These are phyloP conservation scores for Rhagium mordax DNA, from an alignment of 2,888 invertebrate species.

Conservation along the genomic window DNA sequence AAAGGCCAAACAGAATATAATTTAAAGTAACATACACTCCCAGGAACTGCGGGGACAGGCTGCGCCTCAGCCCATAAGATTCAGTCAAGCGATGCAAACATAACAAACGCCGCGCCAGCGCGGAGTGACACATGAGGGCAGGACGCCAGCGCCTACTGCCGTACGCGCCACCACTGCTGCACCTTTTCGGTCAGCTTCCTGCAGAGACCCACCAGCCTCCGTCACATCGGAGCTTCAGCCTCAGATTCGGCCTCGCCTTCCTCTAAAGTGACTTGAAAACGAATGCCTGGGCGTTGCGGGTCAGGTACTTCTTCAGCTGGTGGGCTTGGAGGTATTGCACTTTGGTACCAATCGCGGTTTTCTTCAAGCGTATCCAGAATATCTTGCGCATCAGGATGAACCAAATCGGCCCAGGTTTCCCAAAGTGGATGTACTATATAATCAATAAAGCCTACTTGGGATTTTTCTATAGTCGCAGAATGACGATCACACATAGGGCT, in stretches of 20 bases:
- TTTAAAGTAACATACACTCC: slow-evolving; percentile 55
- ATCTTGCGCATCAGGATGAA: slow-evolving; percentile 98
- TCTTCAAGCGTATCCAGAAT: slow-evolving; percentile 98
- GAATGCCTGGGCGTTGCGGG: slow-evolving; percentile 73
- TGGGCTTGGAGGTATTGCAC: slow-evolving; percentile 95
- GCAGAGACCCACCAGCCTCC: slow-evolving; percentile 92
- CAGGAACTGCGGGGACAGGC: slow-evolving; percentile 63
- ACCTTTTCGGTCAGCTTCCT: slow-evolving; percentile 89
- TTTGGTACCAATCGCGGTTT: slow-evolving; percentile 92
- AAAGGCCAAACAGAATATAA: slow-evolving; percentile 61
- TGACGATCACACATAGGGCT: slow-evolving; percentile 99
- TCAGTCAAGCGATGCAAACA: slow-evolving; percentile 69
- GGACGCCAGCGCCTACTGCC: slow-evolving; percentile 73
- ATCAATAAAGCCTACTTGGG: slow-evolving; percentile 99
- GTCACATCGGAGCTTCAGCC: slow-evolving; percentile 87
- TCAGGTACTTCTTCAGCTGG: slow-evolving; percentile 79
- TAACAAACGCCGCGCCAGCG: slow-evolving; percentile 69
- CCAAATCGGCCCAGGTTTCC: slow-evolving; percentile 99
- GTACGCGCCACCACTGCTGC: slow-evolving; percentile 91
- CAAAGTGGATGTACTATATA: slow-evolving; percentile 99
- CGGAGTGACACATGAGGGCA: slow-evolving; percentile 60
- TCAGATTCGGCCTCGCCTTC: slow-evolving; percentile 75
- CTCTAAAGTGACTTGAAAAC: slow-evolving; percentile 87
- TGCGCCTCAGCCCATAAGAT: slow-evolving; percentile 62
- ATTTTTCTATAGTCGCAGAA: slow-evolving; percentile 97